Conservation (phyloP, 1,140 invertebrate genomes). For the Meloidogyne hapla region DNA sequence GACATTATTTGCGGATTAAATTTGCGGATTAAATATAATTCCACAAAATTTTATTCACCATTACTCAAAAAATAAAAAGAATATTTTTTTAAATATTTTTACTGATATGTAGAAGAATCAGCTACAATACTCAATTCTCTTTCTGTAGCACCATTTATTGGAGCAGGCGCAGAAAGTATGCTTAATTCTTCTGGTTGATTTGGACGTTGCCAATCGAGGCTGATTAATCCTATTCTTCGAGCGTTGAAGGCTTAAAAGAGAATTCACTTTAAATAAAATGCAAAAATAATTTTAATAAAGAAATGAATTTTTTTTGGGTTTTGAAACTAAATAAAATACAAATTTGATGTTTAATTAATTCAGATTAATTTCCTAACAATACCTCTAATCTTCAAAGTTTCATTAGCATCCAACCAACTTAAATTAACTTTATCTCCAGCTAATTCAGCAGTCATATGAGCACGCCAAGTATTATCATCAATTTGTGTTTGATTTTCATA, state of each 20-base stretch:
- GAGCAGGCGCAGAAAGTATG: slow-evolving; percentile 9
- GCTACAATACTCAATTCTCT: slow-evolving; percentile 20
- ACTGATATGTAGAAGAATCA: slow-evolving; percentile 24
- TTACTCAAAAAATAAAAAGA: too few species aligned
- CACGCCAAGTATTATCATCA: background rate
- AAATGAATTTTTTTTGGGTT: too few species aligned
- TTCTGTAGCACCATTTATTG: background rate
- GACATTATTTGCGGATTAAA: too few species aligned
- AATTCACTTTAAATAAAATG: background rate
- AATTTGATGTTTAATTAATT: background rate
- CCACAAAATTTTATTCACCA: too few species aligned
- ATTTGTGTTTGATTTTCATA: background rate
- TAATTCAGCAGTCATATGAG: slow-evolving; percentile 11
- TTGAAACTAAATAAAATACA: too few species aligned
- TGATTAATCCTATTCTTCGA: background rate
- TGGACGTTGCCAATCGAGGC: background rate
- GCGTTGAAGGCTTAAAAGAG: background rate
- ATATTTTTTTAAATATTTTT: too few species aligned
- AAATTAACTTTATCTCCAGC: slow-evolving; percentile 14
- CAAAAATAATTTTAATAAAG: background rate
- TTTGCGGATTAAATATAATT: too few species aligned
- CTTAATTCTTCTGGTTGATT: background rate
- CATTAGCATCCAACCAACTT: slow-evolving; percentile 12
- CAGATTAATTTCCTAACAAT: background rate
- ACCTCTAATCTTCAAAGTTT: background rate